Base-by-base conservation (phyloP, 2,888 invertebrate genomes). In the Trichacis sp. region DNA sequence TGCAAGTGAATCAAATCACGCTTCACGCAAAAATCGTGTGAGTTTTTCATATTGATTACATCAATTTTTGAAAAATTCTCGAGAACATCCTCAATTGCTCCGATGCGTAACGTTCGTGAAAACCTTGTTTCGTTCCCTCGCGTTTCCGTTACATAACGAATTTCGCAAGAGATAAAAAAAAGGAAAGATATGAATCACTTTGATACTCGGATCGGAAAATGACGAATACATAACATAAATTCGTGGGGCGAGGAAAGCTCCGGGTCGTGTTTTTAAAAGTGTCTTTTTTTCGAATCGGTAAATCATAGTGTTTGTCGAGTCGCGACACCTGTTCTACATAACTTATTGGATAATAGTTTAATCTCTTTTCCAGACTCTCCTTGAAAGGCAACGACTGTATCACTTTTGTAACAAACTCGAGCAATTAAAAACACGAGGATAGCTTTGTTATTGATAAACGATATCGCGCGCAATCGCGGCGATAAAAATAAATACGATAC, bases 331-430 rank as follows among this genome's bases (percentile, higher is more conserved):
- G 33, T 33, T 33, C 33, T 33, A 33, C 33, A 33, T 33, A 33
- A 33, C 33, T 33, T 33, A 33, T 33, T 33, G 33, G 8, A 33
- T 33, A 33, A 33, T 33, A 33, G n/a, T 33, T 33, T 33, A 33
- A 33, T 33, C 33, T 33, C 33, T 33, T 33, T 33, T 33, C 33
- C 33, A 33, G 33, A 33, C 33, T 33, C 33, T 33, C 33, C 33
- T 33, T 33, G 33, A 33, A 33, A 33, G 33, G 33, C 33, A 33
- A 9, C n/a, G 33, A 11, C 33, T 8, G 4, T 33, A 33, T 33
- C 33, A 5, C 33, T 33, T 33, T 33, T n/a, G 33, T n/a, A 33
- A 33, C 33, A 11, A 6, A n/a, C 33, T 33, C 11, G n/a, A 33
- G n/a, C n/a, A 33, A 33, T 33, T 33, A 33, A 33, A 33, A 33